Percentiles rank a stretch among this genome's conserved stretches.
Evolutionary conservation across 1,140 invertebrate species (phyloP).

Genomic region (Dysdera silvatica): DNA sequence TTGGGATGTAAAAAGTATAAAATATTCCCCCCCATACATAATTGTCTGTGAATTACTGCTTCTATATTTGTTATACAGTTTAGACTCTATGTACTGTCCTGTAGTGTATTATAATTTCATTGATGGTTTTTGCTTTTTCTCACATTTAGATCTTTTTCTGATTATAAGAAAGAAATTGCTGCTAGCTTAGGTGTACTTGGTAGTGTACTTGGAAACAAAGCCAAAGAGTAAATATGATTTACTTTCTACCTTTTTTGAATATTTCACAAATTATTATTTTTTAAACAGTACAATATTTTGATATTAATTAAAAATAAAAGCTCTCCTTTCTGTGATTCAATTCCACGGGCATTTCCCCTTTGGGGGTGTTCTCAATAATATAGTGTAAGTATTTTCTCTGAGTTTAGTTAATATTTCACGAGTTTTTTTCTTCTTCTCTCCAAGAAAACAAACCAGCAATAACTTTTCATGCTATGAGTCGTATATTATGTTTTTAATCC

Average conservation of each 20-base stretch:
- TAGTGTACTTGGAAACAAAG: constrained; percentile 36
- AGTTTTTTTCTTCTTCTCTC: background rate
- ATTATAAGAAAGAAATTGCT: constrained; percentile 40
- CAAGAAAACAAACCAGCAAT: background rate
- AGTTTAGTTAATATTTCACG: background rate
- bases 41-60: background rate
- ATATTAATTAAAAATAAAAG: background rate
- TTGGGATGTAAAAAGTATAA: background rate
- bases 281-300: constrained; percentile 51
- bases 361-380: background rate
- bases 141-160: constrained; percentile 15
- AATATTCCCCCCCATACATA: background rate
- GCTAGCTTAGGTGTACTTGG: constrained; percentile 37
- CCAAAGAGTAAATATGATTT: constrained; percentile 34
- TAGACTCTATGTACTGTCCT: background rate
- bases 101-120: background rate
- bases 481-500: too few relatives aligned
- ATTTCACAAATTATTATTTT: constrained; percentile 22
- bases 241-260: background rate
- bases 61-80: background rate
- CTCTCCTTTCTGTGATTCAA: background rate
- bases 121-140: background rate
- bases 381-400: background rate
- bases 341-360: too few relatives aligned
- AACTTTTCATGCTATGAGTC: too few relatives aligned